Evolutionary conservation across 2,113 vertebrate species (phyloP), one percentile per base, ranked within the genome.

Genomic region (Bos taurus): DNA sequence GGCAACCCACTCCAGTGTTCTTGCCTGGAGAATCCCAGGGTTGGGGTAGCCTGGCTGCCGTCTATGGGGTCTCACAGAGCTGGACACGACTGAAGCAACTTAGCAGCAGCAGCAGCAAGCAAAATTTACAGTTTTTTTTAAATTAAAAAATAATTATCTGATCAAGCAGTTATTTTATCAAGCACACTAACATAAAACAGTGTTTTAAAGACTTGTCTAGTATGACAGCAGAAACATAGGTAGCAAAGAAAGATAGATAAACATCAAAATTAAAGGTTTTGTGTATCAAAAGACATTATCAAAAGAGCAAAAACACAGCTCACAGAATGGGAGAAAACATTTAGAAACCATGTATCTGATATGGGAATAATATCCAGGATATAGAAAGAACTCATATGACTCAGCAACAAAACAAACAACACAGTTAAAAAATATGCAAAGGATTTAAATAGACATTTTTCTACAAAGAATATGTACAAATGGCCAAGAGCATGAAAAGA

Each of bases 1-100:
- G 64, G 33, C 33, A 67, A n/a, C 64, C 16, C 64, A 67, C 16
- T 36, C 64, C 64, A 67, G 64, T 67, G 33, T 67, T n/a, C 64
- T 67, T n/a, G 64, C 64, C 64, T n/a, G 64, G 33, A 67, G 62
- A 67, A 67, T n/a, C 33, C 16, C 16, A 19, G 62, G 62, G 16
- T 4, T 3, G 4, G 33, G 62, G 62, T 16, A 67, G 62, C 62
- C 62, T 67, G 62, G 16, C 33, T 67, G 33, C 62, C 17, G 2
- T 19, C 3, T 67, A 5, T 67, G 62, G 33, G 16, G 16, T 33
- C 0, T 0, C 62, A n/a, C 8, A 67, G 16, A 67, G 4, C 19
- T 0, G 8, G 62, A 67, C 62, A 67, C 0, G 0, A n/a, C 62
- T 67, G 16, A 67, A n/a, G 62, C 0, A 16, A n/a, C 62, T 67